Percentiles rank a stretch among this genome's conserved stretches.
These are phyloP conservation scores for Drosophila pseudotakahashii DNA, from an alignment of 2,888 invertebrate species.

Conservation along the genomic window DNA sequence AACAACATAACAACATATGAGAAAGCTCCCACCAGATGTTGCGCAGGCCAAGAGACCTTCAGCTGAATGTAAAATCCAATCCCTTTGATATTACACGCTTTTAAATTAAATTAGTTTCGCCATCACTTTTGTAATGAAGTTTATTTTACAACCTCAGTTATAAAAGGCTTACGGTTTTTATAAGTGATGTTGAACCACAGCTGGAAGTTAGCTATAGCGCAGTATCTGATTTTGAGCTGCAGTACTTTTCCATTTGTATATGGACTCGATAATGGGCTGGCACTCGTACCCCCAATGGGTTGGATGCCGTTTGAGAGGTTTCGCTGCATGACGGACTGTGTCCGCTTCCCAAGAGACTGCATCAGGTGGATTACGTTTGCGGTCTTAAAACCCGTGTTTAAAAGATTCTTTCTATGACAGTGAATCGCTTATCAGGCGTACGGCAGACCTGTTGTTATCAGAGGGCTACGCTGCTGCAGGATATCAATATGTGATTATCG, in stretches of 20 bases:
- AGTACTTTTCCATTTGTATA: background rate
- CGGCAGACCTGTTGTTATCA: slow-evolving; percentile 87
- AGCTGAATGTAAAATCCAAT: too few species aligned
- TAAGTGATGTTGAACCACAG: background rate
- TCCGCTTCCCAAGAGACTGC: slow-evolving; percentile 86
- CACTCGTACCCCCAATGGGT: slow-evolving; percentile 88
- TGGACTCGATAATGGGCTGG: slow-evolving; percentile 86
- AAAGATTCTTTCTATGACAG: slow-evolving; percentile 79
- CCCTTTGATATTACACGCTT: too few species aligned
- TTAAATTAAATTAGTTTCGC: too few species aligned
- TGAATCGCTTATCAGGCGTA: slow-evolving; percentile 87
- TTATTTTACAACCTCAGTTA: too few species aligned
- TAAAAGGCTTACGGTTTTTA: background rate
- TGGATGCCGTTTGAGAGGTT: slow-evolving; percentile 89
- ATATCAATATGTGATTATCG: slow-evolving; percentile 90
- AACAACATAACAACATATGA: too few species aligned
- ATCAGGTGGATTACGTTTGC: slow-evolving; percentile 85
- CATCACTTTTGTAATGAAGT: too few species aligned
- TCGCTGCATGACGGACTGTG: slow-evolving; percentile 87
- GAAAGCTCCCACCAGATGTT: too few species aligned
- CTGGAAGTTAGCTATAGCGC: background rate
- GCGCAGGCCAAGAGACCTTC: too few species aligned
- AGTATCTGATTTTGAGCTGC: slow-evolving; percentile 2
- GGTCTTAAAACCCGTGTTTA: background rate
- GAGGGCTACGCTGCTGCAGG: slow-evolving; percentile 90